Evolutionary conservation across 2,113 vertebrate genomes (phyloP).

Genomic region (Aramus guarauna): DNA sequence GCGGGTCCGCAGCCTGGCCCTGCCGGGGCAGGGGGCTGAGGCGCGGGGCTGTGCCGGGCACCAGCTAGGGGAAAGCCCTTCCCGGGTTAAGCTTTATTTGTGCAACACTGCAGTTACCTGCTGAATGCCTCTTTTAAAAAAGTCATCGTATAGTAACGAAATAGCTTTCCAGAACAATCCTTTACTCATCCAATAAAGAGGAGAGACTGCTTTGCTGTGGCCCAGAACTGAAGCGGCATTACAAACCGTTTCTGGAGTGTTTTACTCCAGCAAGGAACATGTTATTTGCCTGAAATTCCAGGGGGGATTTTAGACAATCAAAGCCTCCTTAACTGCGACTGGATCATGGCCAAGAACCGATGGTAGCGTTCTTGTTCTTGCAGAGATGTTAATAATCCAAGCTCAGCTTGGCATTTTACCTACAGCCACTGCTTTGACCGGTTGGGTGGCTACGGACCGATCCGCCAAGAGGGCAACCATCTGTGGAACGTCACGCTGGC

Average conservation of each 20-base stretch:
- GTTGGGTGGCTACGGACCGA: accelerated
- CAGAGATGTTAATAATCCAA: neutral
- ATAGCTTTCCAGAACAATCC: neutral
- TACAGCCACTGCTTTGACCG: accelerated
- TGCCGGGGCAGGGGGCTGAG: neutral
- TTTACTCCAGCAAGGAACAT: neutral
- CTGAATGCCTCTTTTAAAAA: neutral
- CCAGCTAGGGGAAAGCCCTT: accelerated
- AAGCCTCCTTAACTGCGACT: neutral
- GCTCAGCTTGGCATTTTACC: accelerated
- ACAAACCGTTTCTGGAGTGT: neutral
- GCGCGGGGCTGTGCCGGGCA: no score
- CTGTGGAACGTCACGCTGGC: accelerated
- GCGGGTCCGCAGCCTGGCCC: neutral
- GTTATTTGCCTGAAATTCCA: neutral
- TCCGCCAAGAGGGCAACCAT: accelerated
- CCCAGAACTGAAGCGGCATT: neutral
- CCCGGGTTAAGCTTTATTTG: accelerated
- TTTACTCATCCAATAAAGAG: neutral
- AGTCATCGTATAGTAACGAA: neutral
- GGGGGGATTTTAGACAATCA: neutral
- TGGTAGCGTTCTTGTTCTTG: neutral
- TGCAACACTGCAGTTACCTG: accelerated
- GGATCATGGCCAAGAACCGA: neutral
- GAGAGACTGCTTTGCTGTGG: neutral